phyloP scores from a whole-genome alignment of 2,113 vertebrate species.

The Antidorcas marsupialis region DNA sequence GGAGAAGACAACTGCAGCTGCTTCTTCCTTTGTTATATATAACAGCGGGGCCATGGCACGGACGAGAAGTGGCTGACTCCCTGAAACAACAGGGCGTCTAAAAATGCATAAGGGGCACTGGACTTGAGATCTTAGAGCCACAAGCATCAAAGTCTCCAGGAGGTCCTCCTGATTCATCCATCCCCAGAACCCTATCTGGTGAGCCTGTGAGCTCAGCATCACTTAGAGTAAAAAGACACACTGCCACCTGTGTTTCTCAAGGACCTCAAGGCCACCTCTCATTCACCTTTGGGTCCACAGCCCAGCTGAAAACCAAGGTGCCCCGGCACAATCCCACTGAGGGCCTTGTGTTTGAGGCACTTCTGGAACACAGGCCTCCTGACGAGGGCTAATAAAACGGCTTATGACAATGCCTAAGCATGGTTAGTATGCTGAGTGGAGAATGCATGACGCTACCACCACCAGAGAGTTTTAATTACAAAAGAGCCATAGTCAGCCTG shows the following conservation, averaged over 20 bases:
- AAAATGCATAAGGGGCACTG: background rate
- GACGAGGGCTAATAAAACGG: background rate
- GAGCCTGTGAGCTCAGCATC: background rate
- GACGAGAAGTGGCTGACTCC: background rate
- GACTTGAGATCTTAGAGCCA: background rate
- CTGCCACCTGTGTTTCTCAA: background rate
- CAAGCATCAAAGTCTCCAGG: background rate
- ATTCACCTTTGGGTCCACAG: background rate
- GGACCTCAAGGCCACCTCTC: background rate
- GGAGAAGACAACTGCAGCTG: background rate
- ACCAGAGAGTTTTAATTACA: conserved; percentile 34
- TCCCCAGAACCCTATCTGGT: background rate
- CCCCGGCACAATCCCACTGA: background rate
- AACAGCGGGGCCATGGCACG: background rate
- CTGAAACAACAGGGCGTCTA: background rate
- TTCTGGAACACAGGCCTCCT: conserved; percentile 1
- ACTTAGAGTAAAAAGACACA: background rate
- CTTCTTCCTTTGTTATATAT: background rate
- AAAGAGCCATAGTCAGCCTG: background rate
- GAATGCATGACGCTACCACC: background rate
- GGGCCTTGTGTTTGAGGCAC: background rate
- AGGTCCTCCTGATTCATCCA: background rate
- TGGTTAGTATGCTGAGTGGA: background rate
- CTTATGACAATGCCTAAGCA: background rate
- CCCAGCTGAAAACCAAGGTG: background rate